These are phyloP conservation scores for Laticauda colubrina DNA, from an alignment of 2,113 vertebrate genomes.

Conservation along the genomic window DNA sequence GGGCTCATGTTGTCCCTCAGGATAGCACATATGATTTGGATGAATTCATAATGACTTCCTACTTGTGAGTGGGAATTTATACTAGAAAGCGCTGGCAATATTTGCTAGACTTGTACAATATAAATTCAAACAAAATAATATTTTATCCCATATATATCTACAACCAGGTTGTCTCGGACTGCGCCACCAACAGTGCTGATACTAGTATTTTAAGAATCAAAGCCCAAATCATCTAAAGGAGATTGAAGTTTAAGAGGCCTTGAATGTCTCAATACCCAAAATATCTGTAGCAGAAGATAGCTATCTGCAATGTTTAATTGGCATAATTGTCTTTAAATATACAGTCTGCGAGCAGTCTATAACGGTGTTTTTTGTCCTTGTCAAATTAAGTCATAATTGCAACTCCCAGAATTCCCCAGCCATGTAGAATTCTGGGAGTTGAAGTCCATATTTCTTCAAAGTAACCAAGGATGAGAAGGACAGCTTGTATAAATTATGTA, in stretches of 20 bases:
- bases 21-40: background rate
- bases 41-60: background rate
- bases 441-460: background rate
- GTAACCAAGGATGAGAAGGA: background rate
- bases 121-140: background rate
- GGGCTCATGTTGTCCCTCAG: background rate
- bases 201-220: background rate
- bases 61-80: background rate
- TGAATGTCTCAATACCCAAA: background rate
- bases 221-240: background rate
- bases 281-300: background rate
- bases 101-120: background rate
- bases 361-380: background rate
- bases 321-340: background rate
- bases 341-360: too few relatives aligned
- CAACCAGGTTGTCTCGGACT: background rate
- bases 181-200: background rate
- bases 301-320: background rate
- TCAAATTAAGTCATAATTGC: background rate
- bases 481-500: background rate
- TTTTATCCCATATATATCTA: background rate
- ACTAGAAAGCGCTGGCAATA: background rate
- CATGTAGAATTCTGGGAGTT: background rate
- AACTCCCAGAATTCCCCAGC: background rate
- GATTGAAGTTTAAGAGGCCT: background rate